Evolutionary conservation across 2,113 vertebrate genomes (phyloP), one percentile per base, ranked within the genome.

Genomic region (Lycaon pictus): DNA sequence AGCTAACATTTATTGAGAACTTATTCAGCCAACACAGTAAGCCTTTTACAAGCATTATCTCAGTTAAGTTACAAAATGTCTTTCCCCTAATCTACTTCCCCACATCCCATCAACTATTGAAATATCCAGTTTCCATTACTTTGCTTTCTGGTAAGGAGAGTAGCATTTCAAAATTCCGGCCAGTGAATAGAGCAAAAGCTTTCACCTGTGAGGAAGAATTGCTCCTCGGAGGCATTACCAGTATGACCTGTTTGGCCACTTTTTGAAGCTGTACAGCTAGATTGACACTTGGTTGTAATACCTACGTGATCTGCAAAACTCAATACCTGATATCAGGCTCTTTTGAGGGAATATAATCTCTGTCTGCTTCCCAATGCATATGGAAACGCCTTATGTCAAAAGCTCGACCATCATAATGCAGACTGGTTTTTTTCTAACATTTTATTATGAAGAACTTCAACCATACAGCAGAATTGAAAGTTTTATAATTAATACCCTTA

Each of bases 41-140:
- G 53, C 16, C 86, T 32, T 88, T 94, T 60, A 43, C 8, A 77
- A 97, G 8, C 37, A 77, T 60, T 37, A 12, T 94, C 43, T 94
- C 89, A 67, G 25, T 72, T 32, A 84, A 37, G 69, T 92, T 72
- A 65, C 4, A 89, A 90, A 93, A 76, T 93, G n/a, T 67, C 71
- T 96, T 60, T 79, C 43, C 37, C 48, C 9, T 9, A 27, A 19
- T 3, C 53, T 9, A 35, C 22, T 6, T 29, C 43, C 79, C 35
- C 11, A 53, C 25, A 20, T 84, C 67, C 56, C 81, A 86, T 87
- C 56, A 23, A 48, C 22, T 56, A 83, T 56, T 22, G 56, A 91
- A 91, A 95, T 82, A 96, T 89, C 88, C 60, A 89, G 48, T 92
- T 95, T 95, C 77, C 51, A 69, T 79, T 80, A 60, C 55, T 96